Evolutionary conservation across 2,888 invertebrate species (phyloP).

Genomic region (Amphipyra tragopoginis): DNA sequence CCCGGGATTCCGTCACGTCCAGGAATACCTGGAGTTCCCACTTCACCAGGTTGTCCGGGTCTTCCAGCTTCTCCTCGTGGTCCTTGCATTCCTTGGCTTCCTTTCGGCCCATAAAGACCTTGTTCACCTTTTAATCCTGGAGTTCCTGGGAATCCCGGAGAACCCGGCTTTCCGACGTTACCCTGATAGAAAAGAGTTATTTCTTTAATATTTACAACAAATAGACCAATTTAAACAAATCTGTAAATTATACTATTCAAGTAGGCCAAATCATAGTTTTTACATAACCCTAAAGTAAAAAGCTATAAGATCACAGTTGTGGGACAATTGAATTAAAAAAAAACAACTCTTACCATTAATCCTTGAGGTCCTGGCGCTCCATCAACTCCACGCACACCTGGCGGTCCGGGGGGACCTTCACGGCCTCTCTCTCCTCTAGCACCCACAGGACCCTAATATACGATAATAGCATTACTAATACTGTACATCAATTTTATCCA

Average conservation of each 20-base stretch:
- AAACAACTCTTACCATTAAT: constrained; percentile 88
- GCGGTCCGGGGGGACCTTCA: constrained; percentile 94
- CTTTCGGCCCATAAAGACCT: constrained; percentile 93
- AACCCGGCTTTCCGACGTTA: constrained; percentile 94
- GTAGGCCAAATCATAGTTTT: no score
- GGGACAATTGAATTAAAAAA: no score
- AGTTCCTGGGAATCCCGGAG: constrained; percentile 95
- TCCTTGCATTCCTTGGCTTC: constrained; percentile 95
- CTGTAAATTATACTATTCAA: no score
- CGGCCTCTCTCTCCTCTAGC: constrained; percentile 95
- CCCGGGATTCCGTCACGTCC: constrained; percentile 95
- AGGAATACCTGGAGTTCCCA: constrained; percentile 93
- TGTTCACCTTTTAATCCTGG: constrained; percentile 95
- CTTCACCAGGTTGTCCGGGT: constrained; percentile 94
- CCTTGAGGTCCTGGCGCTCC: constrained; percentile 95
- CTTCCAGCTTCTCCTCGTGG: constrained; percentile 95
- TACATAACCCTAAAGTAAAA: no score
- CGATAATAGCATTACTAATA: background rate
- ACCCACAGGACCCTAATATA: constrained; percentile 92
- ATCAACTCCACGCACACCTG: constrained; percentile 94
- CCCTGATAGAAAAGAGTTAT: constrained; percentile 86
- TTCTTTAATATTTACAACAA: background rate
- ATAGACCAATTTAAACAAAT: no score
- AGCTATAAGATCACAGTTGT: no score
- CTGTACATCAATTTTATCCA: no score